Evolutionary conservation across 2,797 vertebrate genomes (phyloP), one percentile per base, ranked within the genome.

Genomic region (Enteromius trimaculatus): DNA sequence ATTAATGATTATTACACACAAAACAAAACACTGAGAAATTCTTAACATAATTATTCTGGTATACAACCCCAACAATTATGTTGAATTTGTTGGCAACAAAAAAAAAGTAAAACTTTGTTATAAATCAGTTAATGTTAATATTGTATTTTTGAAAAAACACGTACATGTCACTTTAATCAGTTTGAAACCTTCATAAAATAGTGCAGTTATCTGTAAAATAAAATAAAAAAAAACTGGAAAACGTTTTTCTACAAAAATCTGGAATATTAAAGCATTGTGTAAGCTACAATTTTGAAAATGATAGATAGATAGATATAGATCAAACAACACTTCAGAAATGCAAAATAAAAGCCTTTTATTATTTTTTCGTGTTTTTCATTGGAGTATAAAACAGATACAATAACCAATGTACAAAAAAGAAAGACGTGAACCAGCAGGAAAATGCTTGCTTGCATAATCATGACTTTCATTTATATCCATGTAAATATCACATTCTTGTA

Each of bases 321-420:
- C 51, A 31, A 39, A 19, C 64, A 3, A 23, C 58, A 31, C 51
- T 55, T 69, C 70, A 79, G 29, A 86, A 82, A 79, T 87, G 89
- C 87, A 91, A 91, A 90, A 89, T 88, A 87, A 87, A 90, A 85
- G 87, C 82, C 37, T 88, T 93, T 90, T 88, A 83, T 95, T 95
- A 88, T 94, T 81, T 87, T 89, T 94, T 83, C 21, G 0, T 69
- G 39, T 58, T 85, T 90, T 85, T 87, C 92, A 93, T 88, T 93
- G 86, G 90, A 92, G 91, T 95, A 95, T 92, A 95, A 95, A 95
- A 94, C 89, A 93, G 86, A 79, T 92, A 93, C 83, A 91, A 91
- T 92, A 91, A 92, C 87, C 90, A 91, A 93, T 90, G 84, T 93
- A 94, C 92, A 94, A 92, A 93, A 37, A 89, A 87, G 89, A 94